Base-by-base conservation (phyloP, 1,140 invertebrate species). In the Dolichoris vasculosae region DNA sequence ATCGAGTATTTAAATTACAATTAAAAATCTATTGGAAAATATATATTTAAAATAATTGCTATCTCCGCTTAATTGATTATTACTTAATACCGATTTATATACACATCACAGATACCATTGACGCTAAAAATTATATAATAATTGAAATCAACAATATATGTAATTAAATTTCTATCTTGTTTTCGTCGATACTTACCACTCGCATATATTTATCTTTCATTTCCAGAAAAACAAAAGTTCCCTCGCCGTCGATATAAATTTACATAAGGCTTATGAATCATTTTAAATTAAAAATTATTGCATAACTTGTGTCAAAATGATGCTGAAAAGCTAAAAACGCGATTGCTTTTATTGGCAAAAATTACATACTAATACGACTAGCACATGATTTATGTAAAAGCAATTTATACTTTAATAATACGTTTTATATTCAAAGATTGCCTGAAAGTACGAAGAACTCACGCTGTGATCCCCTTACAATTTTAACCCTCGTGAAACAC, bases 351-450 rank as follows among this genome's bases (percentile, higher is more conserved):
- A 67, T 67, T 3, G 64, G 23, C 23, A 67, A 67, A 59, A 59
- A 35, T 9, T 15, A 35, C 32, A 35, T 13, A 13, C 64, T 8
- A 32, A 67, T 2, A 6, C 32, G 30, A 15, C 26, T 35, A 55
- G 87, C n/a, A 64, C 67, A 67, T 80, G 32, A 40, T 59, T 40
- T 40, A 13, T 8, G 40, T 48, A 82, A 73, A 71, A 35, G 80
- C 40, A 73, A 82, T 71, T 82, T 82, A 82, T 73, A 73, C 67
- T 73, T 82, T 82, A 82, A 82, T 73, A 82, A 48, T 82, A 73
- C 80, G 64, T 73, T 82, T 73, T 82, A 73, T 82, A 82, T 82
- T 73, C 46, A 73, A 73, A 73, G 30, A 51, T 73, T 71, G 67
- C 67, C 9, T 2, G 80, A n/a, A 26, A 73, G 67, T 73, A 67